These are phyloP conservation scores for Agrypnus murinus DNA, from an alignment of 2,888 invertebrate genomes.

Conservation along the genomic window DNA sequence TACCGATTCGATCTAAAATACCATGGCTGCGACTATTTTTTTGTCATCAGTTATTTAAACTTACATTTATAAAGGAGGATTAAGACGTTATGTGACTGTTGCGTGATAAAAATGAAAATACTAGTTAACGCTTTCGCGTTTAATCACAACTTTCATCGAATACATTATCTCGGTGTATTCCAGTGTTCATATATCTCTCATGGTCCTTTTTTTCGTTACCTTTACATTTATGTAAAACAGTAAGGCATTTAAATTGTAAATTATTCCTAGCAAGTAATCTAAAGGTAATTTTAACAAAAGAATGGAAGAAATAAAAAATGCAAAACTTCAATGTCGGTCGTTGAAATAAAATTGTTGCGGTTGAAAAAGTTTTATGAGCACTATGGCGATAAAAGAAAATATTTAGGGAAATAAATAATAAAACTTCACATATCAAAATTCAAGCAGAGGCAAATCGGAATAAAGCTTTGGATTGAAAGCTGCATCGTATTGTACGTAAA, in stretches of 20 bases:
- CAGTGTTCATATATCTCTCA: conserved; percentile 3
- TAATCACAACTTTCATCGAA: neutral
- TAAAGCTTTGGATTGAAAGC: neutral
- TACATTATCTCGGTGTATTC: neutral
- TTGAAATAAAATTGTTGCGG: neutral
- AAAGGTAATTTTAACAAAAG: conserved; percentile 14
- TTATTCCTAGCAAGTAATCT: conserved; percentile 10
- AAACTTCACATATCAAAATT: neutral
- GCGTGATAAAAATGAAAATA: conserved; percentile 16
- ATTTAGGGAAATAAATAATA: too few species aligned
- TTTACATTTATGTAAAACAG: conserved; percentile 20
- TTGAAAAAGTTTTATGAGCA: neutral
- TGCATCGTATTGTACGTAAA: conserved; percentile 3
- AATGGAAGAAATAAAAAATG: conserved; percentile 19
- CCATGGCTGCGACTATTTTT: conserved; percentile 1
- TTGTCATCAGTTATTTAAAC: conserved; percentile 4
- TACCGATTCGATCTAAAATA: conserved; percentile 6
- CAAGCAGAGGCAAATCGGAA: neutral
- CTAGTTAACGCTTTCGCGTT: conserved; percentile 15
- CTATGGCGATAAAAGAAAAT: neutral
- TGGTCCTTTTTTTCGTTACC: conserved; percentile 11
- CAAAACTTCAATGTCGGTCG: neutral
- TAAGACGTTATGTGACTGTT: conserved; percentile 12
- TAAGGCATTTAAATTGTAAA: conserved; percentile 24
- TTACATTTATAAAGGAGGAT: neutral